A percentile compares a stretch with the other conserved stretches of the same genome.
Conservation (phyloP, 1,140 invertebrate genomes). For the Antheraea mylitta region DNA sequence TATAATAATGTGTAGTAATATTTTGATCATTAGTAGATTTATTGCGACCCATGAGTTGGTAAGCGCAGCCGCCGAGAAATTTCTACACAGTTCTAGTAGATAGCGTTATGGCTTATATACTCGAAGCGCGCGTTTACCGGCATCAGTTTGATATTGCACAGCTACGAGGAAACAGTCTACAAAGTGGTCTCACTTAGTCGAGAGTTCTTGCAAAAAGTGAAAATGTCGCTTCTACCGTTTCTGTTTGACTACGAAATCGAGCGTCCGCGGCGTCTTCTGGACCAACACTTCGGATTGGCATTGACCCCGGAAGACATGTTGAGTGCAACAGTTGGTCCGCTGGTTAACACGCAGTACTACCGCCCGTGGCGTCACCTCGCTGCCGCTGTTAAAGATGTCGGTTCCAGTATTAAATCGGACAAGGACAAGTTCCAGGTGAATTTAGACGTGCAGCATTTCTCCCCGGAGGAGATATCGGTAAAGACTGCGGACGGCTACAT, state of each 20-base stretch:
- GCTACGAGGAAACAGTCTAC: background rate
- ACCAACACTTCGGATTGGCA: constrained; percentile 80
- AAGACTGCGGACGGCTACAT: no score
- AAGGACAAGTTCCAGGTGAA: constrained; percentile 79
- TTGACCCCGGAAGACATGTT: constrained; percentile 79
- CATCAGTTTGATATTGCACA: background rate
- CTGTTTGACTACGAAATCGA: constrained; percentile 42
- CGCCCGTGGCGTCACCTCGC: constrained; percentile 76
- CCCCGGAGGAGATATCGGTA: constrained; percentile 63
- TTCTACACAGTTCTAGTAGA: constrained; percentile 15
- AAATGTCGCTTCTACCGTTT: constrained; percentile 57
- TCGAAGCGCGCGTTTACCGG: background rate
- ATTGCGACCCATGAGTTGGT: background rate
- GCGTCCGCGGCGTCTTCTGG: constrained; percentile 52
- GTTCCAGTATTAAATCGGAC: constrained; percentile 64
- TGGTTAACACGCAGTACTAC: constrained; percentile 61
- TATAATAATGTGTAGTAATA: no score
- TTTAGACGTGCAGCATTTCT: constrained; percentile 80
- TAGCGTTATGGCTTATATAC: constrained; percentile 39
- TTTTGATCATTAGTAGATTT: no score
- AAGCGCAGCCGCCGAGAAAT: background rate
- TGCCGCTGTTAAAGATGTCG: constrained; percentile 44
- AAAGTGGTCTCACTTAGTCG: background rate
- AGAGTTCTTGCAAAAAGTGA: constrained; percentile 13
- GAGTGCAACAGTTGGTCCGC: constrained; percentile 45